Evolutionary conservation across 2,113 vertebrate genomes (phyloP).

Genomic region (Hyperopisus bebe): DNA sequence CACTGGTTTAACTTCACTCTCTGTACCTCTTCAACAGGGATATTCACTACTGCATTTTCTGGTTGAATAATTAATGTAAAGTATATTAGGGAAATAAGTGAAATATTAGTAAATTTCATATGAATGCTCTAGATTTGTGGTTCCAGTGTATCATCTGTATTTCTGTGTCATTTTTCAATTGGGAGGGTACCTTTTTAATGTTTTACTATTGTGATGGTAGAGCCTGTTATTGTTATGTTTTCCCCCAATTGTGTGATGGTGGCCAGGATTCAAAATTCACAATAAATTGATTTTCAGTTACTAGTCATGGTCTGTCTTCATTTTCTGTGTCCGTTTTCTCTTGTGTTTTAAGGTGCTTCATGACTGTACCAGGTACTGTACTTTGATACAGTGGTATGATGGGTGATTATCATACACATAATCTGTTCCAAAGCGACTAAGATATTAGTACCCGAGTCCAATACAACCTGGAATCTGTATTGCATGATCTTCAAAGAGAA

Average conservation of each 20-base stretch:
- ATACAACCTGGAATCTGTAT: neutral
- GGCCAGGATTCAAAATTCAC: slow-evolving; percentile 19
- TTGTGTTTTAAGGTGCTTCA: neutral
- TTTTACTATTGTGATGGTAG: slow-evolving; percentile 16
- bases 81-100: slow-evolving; percentile 4
- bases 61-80: slow-evolving; percentile 20
- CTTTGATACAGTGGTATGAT: neutral
- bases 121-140: slow-evolving; percentile 16
- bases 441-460: neutral
- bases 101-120: neutral
- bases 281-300: slow-evolving; percentile 25
- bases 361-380: neutral
- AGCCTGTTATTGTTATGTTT: neutral
- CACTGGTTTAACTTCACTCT: neutral
- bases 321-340: neutral
- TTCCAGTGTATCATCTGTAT: neutral
- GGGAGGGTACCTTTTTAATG: slow-evolving; percentile 21
- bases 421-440: neutral
- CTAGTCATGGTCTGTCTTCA: neutral
- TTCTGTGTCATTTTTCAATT: slow-evolving; percentile 9
- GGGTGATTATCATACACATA: neutral
- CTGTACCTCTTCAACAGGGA: neutral
- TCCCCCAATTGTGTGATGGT: slow-evolving; percentile 16
- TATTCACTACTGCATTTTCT: neutral
- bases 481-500: neutral